Percentiles rank a stretch among this genome's conserved stretches.
Evolutionary conservation across 2,113 vertebrate species (phyloP).

Genomic region (Gavia stellata): DNA sequence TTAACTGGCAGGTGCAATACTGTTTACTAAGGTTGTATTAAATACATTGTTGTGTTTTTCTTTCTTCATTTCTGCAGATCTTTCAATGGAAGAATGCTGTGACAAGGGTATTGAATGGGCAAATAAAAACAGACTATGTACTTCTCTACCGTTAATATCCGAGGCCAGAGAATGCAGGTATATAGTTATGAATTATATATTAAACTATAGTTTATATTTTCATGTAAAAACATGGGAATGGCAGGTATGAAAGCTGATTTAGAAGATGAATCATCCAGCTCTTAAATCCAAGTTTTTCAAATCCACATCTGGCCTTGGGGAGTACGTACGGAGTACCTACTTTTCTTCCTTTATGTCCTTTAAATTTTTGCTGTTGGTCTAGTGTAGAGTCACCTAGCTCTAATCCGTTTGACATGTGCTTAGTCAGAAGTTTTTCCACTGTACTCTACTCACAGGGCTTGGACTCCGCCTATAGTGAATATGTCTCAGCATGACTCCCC

Average conservation of each 20-base stretch:
- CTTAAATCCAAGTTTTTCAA: not conserved
- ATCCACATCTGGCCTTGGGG: not conserved
- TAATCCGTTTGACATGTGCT: not conserved
- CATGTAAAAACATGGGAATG: not conserved
- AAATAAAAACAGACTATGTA: conserved; percentile 75
- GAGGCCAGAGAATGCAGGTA: conserved; percentile 88
- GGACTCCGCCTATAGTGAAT: not conserved
- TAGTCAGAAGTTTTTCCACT: not conserved
- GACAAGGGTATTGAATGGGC: conserved; percentile 81
- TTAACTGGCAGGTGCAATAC: not conserved
- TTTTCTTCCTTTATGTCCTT: not conserved
- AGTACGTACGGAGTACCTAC: not conserved
- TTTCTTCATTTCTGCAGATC: conserved; percentile 53
- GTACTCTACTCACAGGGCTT: not conserved
- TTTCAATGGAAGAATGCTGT: conserved; percentile 84
- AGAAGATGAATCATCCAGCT: not conserved
- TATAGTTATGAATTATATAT: not conserved
- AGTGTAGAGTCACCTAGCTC: not conserved
- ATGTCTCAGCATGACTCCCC: not conserved
- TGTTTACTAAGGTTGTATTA: not conserved
- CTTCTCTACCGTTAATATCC: conserved; percentile 71
- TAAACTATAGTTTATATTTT: not conserved
- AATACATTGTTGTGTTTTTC: not conserved
- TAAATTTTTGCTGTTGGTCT: not conserved
- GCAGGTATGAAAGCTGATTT: not conserved